These are phyloP conservation scores for Horisme vitalbata DNA, from an alignment of 2,888 invertebrate genomes.

Conservation along the genomic window DNA sequence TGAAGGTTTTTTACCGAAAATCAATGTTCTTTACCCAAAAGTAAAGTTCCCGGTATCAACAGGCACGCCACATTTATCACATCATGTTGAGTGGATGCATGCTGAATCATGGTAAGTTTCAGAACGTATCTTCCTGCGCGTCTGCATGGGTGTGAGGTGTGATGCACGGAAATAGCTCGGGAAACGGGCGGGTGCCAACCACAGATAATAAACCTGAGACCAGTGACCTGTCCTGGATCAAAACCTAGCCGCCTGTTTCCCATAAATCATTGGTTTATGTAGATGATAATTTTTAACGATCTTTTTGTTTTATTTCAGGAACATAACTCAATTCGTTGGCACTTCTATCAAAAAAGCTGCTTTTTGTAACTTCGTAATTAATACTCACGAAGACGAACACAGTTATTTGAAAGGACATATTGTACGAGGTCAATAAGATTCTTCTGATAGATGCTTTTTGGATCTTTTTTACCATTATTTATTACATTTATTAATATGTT, in stretches of 20 bases:
- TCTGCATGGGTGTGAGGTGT: no score
- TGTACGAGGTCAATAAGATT: slow-evolving; percentile 6
- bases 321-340: background rate
- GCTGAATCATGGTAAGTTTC: slow-evolving; percentile 81
- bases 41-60: slow-evolving; percentile 91
- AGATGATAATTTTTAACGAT: no score
- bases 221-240: no score
- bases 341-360: slow-evolving; percentile 2
- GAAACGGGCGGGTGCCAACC: no score
- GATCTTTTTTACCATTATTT: no score
- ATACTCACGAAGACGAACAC: slow-evolving; percentile 6
- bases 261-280: no score
- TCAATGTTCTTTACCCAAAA: slow-evolving; percentile 87
- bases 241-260: no score
- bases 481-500: background rate
- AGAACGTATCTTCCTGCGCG: background rate
- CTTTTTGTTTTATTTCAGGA: background rate
- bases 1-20: slow-evolving; percentile 86
- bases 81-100: slow-evolving; percentile 92
- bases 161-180: no score
- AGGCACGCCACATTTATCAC: slow-evolving; percentile 91
- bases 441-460: no score
- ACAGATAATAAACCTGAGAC: no score
- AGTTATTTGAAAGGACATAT: slow-evolving; percentile 6
- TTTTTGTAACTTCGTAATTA: slow-evolving; percentile 7